A percentile compares a stretch with the other conserved stretches of the same genome.
These are phyloP conservation scores for Syngnathus typhle DNA, from an alignment of 2,113 vertebrate genomes.

Conservation along the genomic window DNA sequence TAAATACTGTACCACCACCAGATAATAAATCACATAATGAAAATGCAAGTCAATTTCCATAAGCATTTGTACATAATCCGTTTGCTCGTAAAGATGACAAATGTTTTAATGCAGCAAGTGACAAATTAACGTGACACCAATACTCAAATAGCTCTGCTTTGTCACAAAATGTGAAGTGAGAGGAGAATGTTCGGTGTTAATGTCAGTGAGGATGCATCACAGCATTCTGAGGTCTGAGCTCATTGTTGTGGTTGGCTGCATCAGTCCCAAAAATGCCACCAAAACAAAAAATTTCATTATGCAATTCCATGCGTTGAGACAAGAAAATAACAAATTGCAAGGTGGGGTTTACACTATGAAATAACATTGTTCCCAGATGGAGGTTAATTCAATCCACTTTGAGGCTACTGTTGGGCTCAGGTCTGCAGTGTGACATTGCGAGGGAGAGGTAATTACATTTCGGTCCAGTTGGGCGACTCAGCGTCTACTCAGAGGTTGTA, in stretches of 20 bases:
- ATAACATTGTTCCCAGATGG: constrained; percentile 47
- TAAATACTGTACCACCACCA: constrained; percentile 34
- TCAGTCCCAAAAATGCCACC: constrained; percentile 33
- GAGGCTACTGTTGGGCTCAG: constrained; percentile 61
- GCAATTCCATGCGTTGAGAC: constrained; percentile 16
- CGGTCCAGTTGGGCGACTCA: constrained; percentile 61
- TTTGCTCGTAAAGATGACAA: constrained; percentile 55
- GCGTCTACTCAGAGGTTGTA: constrained; percentile 59
- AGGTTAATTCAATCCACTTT: constrained; percentile 71
- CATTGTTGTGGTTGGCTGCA: constrained; percentile 27
- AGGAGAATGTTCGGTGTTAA: constrained; percentile 8
- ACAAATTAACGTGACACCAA: constrained; percentile 53
- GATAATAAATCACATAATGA: constrained; percentile 58
- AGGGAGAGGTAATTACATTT: constrained; percentile 72
- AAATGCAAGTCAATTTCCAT: constrained; percentile 64
- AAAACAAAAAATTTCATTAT: constrained; percentile 44
- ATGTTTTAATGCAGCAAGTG: constrained; percentile 43
- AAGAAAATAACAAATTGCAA: constrained; percentile 33
- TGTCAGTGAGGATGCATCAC: constrained; percentile 19
- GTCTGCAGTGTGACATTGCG: constrained; percentile 67
- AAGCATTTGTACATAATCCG: constrained; percentile 57
- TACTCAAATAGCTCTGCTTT: constrained; percentile 32
- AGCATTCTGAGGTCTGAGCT: constrained; percentile 26
- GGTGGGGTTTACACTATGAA: constrained; percentile 43
- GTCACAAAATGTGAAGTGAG: constrained; percentile 17